phyloP scores from a whole-genome alignment of 53 echinoderm and acorn worm genomes.

The Holothuria scabra region DNA sequence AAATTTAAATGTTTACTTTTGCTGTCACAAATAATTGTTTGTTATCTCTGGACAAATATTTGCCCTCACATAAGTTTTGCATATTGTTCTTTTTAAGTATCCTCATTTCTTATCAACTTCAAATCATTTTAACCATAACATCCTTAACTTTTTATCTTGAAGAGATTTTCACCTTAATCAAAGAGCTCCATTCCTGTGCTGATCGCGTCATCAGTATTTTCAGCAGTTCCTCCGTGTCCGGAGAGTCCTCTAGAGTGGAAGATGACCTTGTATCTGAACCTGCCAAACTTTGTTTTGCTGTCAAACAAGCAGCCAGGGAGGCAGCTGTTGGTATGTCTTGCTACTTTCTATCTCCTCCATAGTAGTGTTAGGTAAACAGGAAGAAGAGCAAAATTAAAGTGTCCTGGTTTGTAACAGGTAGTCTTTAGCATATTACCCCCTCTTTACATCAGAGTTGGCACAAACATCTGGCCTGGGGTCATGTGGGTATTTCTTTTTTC shows the following conservation, averaged over 20 bases:
- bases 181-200: constrained; percentile 76
- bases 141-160: neutral
- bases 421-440: no score
- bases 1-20: no score
- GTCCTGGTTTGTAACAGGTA: no score
- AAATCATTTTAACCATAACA: neutral
- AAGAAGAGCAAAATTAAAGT: no score
- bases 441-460: neutral
- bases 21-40: no score
- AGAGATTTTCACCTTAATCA: constrained; percentile 71
- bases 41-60: no score
- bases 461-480: no score
- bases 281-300: constrained; percentile 70
- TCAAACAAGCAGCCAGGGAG: constrained; percentile 71
- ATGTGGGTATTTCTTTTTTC: no score
- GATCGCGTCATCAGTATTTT: constrained; percentile 72
- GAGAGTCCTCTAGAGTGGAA: constrained; percentile 17
- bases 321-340: constrained; percentile 65
- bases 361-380: no score
- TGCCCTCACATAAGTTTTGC: neutral
- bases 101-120: no score
- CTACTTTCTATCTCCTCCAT: no score
- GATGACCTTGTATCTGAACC: constrained; percentile 66
- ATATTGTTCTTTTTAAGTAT: neutral
- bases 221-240: constrained; percentile 40